Base-by-base conservation (phyloP, 2,113 vertebrate species). In the Leptodactylus fuscus region DNA sequence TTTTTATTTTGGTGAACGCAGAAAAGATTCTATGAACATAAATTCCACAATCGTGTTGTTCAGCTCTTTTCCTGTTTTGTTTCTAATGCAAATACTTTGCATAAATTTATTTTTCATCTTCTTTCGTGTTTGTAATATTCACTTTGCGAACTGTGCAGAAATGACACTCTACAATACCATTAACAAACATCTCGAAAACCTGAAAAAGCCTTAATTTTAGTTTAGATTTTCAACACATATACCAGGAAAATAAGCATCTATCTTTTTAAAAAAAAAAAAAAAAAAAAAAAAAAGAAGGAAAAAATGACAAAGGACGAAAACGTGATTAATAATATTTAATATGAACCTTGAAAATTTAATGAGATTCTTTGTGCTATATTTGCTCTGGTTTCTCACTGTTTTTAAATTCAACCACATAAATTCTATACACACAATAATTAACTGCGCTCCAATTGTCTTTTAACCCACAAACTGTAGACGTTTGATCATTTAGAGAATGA, bases 401-500 rank as follows among this genome's bases (percentile, higher is more conserved):
- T 20, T 6, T 18, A 34, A 34, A 36, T 18, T 32, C 18, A 69
- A 11, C 65, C 34, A 38, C 65, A 69, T 38, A 32, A 5, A 65
- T 65, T 65, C 29, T 65, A 16, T 13, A 8, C 22, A 22, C 16
- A 69, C 65, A 36, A 69, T 69, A 69, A 69, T 69, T 69, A 69
- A 9, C 16, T 38, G 34, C n/a, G n/a, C 18, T 0, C 36, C 10
- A 69, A 36, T 34, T 69, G 34, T 69, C 32, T 69, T 22, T 36
- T 69, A 38, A 69, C 34, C 65, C 65, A 36, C 65, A 36, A 69
- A 69, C 2, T 20, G 32, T 69, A 11, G 8, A 5, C 29, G 15
- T 69, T 69, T 36, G 65, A 69, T 69, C 65, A 69, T 38, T 69
- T 69, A 36, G 65, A 22, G 34, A 18, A 36, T 69, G 65, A 69